These are phyloP conservation scores for Thyatira batis DNA, from an alignment of 2,888 invertebrate species.

Conservation along the genomic window DNA sequence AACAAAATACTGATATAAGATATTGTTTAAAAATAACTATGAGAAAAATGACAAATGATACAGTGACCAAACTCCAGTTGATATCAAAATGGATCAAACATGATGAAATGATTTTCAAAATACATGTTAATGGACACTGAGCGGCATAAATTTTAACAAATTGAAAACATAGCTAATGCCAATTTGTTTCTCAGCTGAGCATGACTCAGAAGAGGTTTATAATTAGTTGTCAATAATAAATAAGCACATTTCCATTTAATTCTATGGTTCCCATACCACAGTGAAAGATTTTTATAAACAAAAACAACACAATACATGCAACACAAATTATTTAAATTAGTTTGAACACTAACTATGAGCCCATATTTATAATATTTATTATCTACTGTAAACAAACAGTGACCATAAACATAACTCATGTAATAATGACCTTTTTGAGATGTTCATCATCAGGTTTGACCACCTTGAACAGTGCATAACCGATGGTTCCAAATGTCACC, in stretches of 20 bases:
- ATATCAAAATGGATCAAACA: conserved; percentile 55
- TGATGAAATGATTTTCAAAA: conserved; percentile 37
- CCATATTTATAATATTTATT: neutral
- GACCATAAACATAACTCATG: conserved; percentile 33
- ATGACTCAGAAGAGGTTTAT: too few relatives aligned
- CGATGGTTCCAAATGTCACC: conserved; percentile 81
- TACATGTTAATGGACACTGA: neutral
- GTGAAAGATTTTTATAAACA: conserved; percentile 11
- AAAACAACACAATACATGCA: conserved; percentile 36
- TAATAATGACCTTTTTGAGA: conserved; percentile 77
- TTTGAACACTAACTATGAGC: conserved; percentile 4
- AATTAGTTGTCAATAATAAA: too few relatives aligned
- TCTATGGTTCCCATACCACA: neutral
- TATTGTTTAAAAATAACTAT: conserved; percentile 3
- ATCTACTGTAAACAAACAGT: conserved; percentile 29
- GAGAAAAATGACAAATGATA: conserved; percentile 27
- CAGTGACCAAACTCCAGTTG: neutral
- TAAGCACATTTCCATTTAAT: neutral
- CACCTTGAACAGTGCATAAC: conserved; percentile 82
- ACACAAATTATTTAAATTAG: conserved; percentile 24
- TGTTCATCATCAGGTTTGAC: conserved; percentile 81
- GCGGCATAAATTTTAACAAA: conserved; percentile 1
- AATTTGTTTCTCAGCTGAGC: too few relatives aligned
- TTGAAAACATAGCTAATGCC: conserved; percentile 1
- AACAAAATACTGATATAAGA: conserved; percentile 27